Conservation (phyloP, 2,888 invertebrate species). For the Leucania comma region DNA sequence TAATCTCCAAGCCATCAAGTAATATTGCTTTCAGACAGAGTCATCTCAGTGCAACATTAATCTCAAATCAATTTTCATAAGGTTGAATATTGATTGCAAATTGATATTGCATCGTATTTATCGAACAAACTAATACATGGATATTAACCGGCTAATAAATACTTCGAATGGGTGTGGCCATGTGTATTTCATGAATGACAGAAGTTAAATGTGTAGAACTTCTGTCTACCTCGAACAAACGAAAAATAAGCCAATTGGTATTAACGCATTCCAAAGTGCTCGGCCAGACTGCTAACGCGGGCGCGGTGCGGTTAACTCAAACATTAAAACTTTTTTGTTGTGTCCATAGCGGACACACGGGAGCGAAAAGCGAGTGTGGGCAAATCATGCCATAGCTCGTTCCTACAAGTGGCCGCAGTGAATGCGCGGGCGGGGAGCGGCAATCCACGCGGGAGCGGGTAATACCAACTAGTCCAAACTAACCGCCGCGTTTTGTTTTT, state of each 20-base stretch:
- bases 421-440: too few relatives aligned
- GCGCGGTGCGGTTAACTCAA: too few relatives aligned
- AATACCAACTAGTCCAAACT: too few relatives aligned
- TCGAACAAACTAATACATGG: not conserved
- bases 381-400: too few relatives aligned
- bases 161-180: conserved; percentile 4
- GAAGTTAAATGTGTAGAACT: not conserved
- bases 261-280: conserved; percentile 6
- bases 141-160: not conserved
- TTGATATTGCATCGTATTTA: not conserved
- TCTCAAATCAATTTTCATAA: not conserved
- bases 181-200: not conserved
- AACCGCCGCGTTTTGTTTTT: too few relatives aligned
- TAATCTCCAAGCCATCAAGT: not conserved
- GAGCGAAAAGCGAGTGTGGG: too few relatives aligned
- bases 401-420: too few relatives aligned
- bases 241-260: not conserved
- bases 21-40: not conserved
- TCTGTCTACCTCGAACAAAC: not conserved
- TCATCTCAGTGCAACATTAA: not conserved
- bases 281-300: too few relatives aligned
- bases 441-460: too few relatives aligned
- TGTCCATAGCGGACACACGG: too few relatives aligned
- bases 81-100: not conserved
- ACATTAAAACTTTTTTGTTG: too few relatives aligned